Evolutionary conservation across 1,140 invertebrate genomes (phyloP), one percentile per base, ranked within the genome.

Genomic region (Drosophila grimshawi): DNA sequence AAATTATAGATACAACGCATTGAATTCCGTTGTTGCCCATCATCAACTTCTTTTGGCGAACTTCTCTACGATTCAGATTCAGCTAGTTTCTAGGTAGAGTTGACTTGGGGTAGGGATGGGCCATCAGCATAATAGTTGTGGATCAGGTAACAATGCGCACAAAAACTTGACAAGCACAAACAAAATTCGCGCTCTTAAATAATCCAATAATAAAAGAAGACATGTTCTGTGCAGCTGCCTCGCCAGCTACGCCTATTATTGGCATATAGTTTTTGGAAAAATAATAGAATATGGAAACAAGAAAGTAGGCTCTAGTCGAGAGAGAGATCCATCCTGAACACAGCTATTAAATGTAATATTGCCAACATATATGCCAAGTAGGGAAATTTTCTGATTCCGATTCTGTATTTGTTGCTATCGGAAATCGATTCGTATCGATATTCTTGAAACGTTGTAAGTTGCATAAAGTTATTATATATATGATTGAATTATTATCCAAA

Each of bases 131-230:
- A 32, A 53, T 51, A n/a, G 59, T 62, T 72, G 19, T 19, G 19
- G 63, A 67, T 35, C 81, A 83, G 81, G 81, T 80, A 85, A 43
- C 49, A 59, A 19, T 1, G 35, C 46, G 7, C 33, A 29, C 29
- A 64, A 35, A 33, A 19, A 19, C 19, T 19, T 19, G 19, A 19
- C 19, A 19, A 19, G 19, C 19, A 55, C 29, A n/a, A 8, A 45
- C 29, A 39, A 59, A 32, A 49, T 41, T 7, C 10, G 0, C 5
- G 11, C 49, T 68, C 65, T 29, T 5, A n/a, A 56, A 61, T 61
- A 45, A 61, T 11, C 37, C 11, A 77, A 45, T n/a, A 48, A 39
- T 43, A 41, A 35, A 45, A 29, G 19, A 53, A 53, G 39, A 39
- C 27, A 29, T 37, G 29, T 59, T 45, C 64, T 49, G 8, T 8